A percentile compares a stretch with the other conserved stretches of the same genome.
phyloP scores from a whole-genome alignment of 2,888 invertebrate genomes.

The Anthoptus insignis region DNA sequence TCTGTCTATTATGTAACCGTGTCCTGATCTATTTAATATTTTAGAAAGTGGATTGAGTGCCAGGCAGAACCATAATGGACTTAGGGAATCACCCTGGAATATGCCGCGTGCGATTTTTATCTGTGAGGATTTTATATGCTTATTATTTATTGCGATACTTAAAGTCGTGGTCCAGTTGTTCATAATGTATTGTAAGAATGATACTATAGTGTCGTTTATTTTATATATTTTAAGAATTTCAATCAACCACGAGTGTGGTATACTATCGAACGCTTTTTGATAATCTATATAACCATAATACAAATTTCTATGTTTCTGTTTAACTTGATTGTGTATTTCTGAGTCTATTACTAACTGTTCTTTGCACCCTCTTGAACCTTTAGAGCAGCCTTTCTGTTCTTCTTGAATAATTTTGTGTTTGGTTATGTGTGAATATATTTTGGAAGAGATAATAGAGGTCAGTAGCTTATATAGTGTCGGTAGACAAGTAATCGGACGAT shows the following conservation, averaged over 20 bases:
- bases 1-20: slow-evolving; percentile 34
- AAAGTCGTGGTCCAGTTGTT: slow-evolving; percentile 6
- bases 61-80: slow-evolving; percentile 36
- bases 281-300: slow-evolving; percentile 40
- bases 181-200: slow-evolving; percentile 8
- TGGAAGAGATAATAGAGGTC: not conserved
- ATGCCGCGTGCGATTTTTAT: slow-evolving; percentile 17
- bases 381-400: not conserved
- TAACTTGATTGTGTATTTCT: slow-evolving; percentile 28
- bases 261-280: slow-evolving; percentile 36
- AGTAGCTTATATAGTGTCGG: not conserved
- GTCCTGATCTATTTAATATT: slow-evolving; percentile 10
- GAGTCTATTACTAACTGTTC: slow-evolving; percentile 38
- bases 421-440: not conserved
- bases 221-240: slow-evolving; percentile 33
- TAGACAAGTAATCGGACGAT: not conserved
- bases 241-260: slow-evolving; percentile 37
- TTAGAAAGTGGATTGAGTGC: slow-evolving; percentile 22
- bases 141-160: not conserved
- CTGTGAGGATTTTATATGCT: not conserved
- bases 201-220: slow-evolving; percentile 12
- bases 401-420: not conserved
- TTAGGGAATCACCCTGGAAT: slow-evolving; percentile 24
- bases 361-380: slow-evolving; percentile 29
- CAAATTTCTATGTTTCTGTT: slow-evolving; percentile 29